These are phyloP conservation scores for Microplitis deprimator DNA, from an alignment of 2,888 invertebrate genomes.

Conservation along the genomic window DNA sequence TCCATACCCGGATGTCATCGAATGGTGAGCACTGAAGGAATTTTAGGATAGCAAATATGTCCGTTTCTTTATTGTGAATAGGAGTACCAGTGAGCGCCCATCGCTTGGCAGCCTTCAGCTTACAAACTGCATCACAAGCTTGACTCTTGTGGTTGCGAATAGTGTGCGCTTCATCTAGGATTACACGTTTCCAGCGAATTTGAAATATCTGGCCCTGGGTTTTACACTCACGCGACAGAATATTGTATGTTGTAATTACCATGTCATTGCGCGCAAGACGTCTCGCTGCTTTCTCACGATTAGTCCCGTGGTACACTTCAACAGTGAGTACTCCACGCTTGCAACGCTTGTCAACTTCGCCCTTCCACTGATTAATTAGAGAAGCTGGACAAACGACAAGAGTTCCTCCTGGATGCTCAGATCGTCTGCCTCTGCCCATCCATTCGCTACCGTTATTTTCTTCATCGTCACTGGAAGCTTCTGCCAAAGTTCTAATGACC, in stretches of 20 bases:
- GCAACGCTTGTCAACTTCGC: constrained; percentile 81
- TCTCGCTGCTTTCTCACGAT: constrained; percentile 74
- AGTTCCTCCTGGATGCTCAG: constrained; percentile 76
- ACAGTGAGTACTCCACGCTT: constrained; percentile 76
- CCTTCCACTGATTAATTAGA: constrained; percentile 91
- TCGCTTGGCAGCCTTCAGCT: constrained; percentile 75
- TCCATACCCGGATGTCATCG: constrained; percentile 91
- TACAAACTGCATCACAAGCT: constrained; percentile 81
- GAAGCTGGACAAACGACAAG: constrained; percentile 95
- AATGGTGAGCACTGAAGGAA: constrained; percentile 91
- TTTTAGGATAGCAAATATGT: constrained; percentile 84
- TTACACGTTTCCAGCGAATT: constrained; percentile 88
- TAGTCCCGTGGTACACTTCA: constrained; percentile 84
- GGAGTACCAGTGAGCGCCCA: constrained; percentile 96
- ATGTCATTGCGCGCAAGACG: constrained; percentile 82
- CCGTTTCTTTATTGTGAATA: constrained; percentile 93
- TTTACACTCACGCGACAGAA: constrained; percentile 77
- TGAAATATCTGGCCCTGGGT: constrained; percentile 61
- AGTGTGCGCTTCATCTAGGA: constrained; percentile 94
- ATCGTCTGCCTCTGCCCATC: constrained; percentile 48
- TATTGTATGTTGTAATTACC: constrained; percentile 91
- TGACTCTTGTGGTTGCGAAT: constrained; percentile 90
- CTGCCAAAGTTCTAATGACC: constrained; percentile 70
- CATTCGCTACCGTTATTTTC: constrained; percentile 56
- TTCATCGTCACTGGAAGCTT: constrained; percentile 59